Evolutionary conservation across 2,888 invertebrate species (phyloP).

Genomic region (Periphyllus acericola): DNA sequence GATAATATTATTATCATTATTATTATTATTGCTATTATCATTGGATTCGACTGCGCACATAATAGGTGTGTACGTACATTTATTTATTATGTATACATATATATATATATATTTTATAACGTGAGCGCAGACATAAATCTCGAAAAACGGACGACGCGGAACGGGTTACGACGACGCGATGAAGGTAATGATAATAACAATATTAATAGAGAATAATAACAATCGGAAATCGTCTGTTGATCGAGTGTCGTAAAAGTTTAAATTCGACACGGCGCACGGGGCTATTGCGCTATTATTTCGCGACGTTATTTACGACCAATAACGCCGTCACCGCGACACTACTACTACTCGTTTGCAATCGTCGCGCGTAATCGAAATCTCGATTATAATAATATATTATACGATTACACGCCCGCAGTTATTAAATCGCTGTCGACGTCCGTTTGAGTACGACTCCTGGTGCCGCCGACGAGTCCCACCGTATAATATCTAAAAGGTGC

Average conservation of each 20-base stretch:
- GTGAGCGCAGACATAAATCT: constrained; percentile 16
- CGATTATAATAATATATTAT: neutral
- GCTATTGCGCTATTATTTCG: neutral
- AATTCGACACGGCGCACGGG: constrained; percentile 7
- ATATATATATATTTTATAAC: too few species aligned
- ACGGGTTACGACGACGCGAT: neutral
- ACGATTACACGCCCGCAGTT: neutral
- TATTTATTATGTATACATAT: too few species aligned
- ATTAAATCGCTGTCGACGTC: neutral
- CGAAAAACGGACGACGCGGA: constrained; percentile 14
- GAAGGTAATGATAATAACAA: constrained; percentile 11
- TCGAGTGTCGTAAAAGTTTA: constrained; percentile 13
- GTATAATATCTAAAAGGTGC: too few species aligned
- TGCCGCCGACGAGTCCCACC: too few species aligned
- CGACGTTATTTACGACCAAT: neutral
- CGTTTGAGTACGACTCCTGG: too few species aligned
- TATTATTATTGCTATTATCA: neutral
- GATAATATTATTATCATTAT: constrained; percentile 1
- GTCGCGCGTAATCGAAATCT: neutral
- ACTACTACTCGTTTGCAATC: neutral
- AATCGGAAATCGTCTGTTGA: neutral
- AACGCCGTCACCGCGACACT: neutral
- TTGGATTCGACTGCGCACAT: neutral
- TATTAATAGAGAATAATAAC: constrained; percentile 10
- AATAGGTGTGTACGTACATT: neutral